Conservation (phyloP, 2,797 vertebrate species). For the Gymnoscopelus braueri region DNA sequence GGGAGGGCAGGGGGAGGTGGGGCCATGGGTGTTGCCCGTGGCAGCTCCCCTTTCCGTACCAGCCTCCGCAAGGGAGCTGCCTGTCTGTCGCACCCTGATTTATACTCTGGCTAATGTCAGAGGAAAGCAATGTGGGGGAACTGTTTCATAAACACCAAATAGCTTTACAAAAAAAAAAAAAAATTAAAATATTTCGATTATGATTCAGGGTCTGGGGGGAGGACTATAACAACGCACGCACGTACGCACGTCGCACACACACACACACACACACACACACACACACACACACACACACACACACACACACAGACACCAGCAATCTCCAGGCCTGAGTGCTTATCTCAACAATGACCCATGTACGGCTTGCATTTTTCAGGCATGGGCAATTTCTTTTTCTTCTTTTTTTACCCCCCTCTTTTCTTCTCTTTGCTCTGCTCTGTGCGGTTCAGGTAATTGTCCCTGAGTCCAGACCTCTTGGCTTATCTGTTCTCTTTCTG, state of each 20-base stretch:
- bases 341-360: constrained; percentile 59
- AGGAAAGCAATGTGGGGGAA: constrained; percentile 91
- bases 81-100: constrained; percentile 84
- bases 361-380: constrained; percentile 41
- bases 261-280: neutral
- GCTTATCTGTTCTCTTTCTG: constrained; percentile 35
- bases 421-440: constrained; percentile 7
- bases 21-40: constrained; percentile 86
- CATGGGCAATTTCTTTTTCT: constrained; percentile 32
- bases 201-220: constrained; percentile 89
- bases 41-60: constrained; percentile 88
- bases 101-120: constrained; percentile 87
- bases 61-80: constrained; percentile 92
- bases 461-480: constrained; percentile 15
- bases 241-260: neutral
- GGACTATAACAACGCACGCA: constrained; percentile 49
- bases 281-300: neutral
- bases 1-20: constrained; percentile 63
- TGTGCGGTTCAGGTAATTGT: constrained; percentile 41
- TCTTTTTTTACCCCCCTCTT: neutral
- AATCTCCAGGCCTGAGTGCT: constrained; percentile 39
- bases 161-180: constrained; percentile 65
- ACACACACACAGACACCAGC: constrained; percentile 37
- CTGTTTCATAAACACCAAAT: constrained; percentile 90
- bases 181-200: constrained; percentile 83